Evolutionary conservation across 1,140 invertebrate genomes (phyloP), one percentile per base, ranked within the genome.

Genomic region (Homarus americanus): DNA sequence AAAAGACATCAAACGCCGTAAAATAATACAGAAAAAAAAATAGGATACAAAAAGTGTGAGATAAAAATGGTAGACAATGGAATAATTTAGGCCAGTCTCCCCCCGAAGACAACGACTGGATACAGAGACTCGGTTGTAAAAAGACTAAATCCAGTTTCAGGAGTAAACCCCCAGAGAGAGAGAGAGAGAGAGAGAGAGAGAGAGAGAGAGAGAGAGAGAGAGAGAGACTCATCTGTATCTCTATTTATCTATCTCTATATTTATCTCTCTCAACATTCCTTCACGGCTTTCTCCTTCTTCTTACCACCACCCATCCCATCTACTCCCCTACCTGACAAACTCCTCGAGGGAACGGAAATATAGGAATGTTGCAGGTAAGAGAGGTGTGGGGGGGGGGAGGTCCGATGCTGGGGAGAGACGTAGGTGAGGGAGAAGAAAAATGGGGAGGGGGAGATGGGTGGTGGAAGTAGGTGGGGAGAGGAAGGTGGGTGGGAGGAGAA

Each of bases 61-160:
- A 49, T 7, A 49, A 49, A 49, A 49, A 49, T 49, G 5, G 5
- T 49, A 5, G 15, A 49, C 44, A 49, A 15, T 7, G 44, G 44
- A 49, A 49, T 49, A 49, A 49, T 49, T 49, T 49, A 69, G 5
- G 32, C 4, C 5, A 5, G 32, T 5, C 24, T 5, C 12, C 44
- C 12, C 44, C 44, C 5, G 5, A 49, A 49, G 44, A 49, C 44
- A 49, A 49, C 5, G 44, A 49, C 44, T 49, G 44, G 44, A 49
- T 49, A 49, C 44, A 49, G 15, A 49, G 44, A 49, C 44, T 49
- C 44, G 44, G 44, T 15, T 7, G 15, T 49, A 73, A 73, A 73
- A 73, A 73, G 36, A 73, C 10, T 36, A 36, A 73, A 73, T 73
- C 72, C 72, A 73, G 72, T 73, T 73, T 73, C 15, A 73, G 36